Percentiles rank a stretch among this genome's conserved stretches.
Evolutionary conservation across 2,113 vertebrate genomes (phyloP).

Genomic region (Panurus biarmicus): DNA sequence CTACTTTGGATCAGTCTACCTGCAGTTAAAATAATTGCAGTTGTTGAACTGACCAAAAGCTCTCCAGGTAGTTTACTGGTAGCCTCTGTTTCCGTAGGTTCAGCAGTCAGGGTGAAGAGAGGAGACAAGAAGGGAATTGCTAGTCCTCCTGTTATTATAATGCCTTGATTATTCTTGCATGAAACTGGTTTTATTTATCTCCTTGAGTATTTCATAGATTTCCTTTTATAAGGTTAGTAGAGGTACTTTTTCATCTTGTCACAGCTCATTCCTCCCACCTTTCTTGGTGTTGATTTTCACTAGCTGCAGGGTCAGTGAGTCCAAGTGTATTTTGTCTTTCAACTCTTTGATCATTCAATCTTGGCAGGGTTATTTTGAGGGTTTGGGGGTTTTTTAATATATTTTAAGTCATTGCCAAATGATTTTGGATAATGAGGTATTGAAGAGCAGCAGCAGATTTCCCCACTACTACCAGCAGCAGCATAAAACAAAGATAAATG

Average conservation of each 20-base stretch:
- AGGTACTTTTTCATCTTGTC: conserved; percentile 55
- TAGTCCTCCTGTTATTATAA: conserved; percentile 7
- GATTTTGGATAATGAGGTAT: conserved; percentile 39
- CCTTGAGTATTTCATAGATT: conserved; percentile 49
- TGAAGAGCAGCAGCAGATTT: neutral
- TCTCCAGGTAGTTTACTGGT: neutral
- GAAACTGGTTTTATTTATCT: conserved; percentile 53
- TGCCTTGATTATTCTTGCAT: conserved; percentile 48
- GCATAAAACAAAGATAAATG: neutral
- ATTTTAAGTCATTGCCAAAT: neutral
- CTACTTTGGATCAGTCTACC: neutral
- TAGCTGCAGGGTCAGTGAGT: neutral
- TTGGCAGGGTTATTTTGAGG: neutral
- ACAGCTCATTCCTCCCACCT: conserved; percentile 13
- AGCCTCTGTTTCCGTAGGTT: neutral
- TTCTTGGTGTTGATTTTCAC: conserved; percentile 40
- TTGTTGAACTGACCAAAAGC: neutral
- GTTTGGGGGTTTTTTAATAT: neutral
- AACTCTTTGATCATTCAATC: neutral
- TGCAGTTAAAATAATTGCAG: neutral
- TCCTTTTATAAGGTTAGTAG: conserved; percentile 28
- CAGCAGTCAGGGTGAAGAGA: neutral
- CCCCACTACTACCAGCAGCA: neutral
- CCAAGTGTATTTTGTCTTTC: conserved; percentile 14
- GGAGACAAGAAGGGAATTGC: neutral